phyloP scores from a whole-genome alignment of 2,797 vertebrate genomes.

The Hybognathus amarus region DNA sequence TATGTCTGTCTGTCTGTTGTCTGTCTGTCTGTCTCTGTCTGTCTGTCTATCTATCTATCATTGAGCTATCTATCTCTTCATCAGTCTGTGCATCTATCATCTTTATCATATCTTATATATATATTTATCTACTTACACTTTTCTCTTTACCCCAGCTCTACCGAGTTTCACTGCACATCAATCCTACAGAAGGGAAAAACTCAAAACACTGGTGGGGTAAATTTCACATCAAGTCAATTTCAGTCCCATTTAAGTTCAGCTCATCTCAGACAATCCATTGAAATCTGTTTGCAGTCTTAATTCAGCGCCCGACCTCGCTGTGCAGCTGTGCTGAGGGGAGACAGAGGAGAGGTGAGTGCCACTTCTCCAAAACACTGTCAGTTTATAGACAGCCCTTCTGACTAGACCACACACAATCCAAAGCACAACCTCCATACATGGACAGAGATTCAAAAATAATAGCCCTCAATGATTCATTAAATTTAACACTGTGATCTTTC shows the following conservation, averaged over 20 bases:
- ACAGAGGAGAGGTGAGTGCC: conserved; percentile 29
- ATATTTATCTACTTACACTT: conserved; percentile 8
- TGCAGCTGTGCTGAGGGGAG: conserved; percentile 17
- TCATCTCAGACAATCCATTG: conserved; percentile 35
- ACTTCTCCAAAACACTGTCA: conserved; percentile 29
- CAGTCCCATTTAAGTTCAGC: conserved; percentile 27
- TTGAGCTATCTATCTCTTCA: neutral
- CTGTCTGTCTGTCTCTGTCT: neutral
- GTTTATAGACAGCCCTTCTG: conserved; percentile 39
- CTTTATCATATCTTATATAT: neutral
- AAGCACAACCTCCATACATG: conserved; percentile 26
- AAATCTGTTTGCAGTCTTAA: conserved; percentile 45
- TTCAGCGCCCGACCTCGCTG: conserved; percentile 43
- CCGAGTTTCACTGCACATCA: conserved; percentile 29
- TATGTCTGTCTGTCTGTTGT: neutral
- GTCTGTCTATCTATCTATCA: neutral
- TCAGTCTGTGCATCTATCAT: neutral
- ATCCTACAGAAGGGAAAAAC: conserved; percentile 42
- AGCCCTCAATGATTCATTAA: conserved; percentile 3
- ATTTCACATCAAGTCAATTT: conserved; percentile 47
- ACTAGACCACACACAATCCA: conserved; percentile 45
- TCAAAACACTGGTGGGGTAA: conserved; percentile 37
- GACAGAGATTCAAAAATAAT: conserved; percentile 30
- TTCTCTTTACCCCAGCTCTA: conserved; percentile 35
- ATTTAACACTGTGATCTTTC: conserved; percentile 10